Percentiles rank a stretch among this genome's conserved stretches.
Evolutionary conservation across 2,113 vertebrate species (phyloP).

Genomic region (Rhombomys opimus): DNA sequence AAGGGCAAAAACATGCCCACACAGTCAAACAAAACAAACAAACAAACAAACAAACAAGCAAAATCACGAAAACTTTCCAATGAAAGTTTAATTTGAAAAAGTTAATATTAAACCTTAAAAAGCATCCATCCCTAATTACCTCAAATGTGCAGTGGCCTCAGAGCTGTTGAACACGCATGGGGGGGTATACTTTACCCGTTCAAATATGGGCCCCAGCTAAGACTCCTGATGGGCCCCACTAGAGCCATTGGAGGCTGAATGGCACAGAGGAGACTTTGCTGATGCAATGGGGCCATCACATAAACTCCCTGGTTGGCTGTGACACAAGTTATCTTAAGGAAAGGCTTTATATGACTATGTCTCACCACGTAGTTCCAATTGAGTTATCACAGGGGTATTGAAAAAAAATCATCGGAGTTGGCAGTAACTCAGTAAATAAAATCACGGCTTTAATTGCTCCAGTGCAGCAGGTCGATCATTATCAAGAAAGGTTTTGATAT

Average conservation of each 20-base stretch:
- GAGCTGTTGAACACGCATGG: background rate
- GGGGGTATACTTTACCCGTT: background rate
- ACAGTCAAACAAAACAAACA: background rate
- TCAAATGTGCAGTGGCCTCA: background rate
- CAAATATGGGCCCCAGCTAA: conserved; percentile 39
- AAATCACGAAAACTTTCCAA: background rate
- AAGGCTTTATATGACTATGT: conserved; percentile 46
- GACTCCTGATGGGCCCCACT: conserved; percentile 35
- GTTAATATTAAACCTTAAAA: conserved; percentile 57
- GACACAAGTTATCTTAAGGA: conserved; percentile 67
- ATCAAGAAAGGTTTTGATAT: conserved; percentile 83
- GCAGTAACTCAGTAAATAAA: conserved; percentile 82
- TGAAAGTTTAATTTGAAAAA: conserved; percentile 62
- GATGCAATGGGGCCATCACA: conserved; percentile 24
- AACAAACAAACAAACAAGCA: background rate
- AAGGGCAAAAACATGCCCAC: background rate
- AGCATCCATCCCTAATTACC: conserved; percentile 54
- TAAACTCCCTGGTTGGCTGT: conserved; percentile 58
- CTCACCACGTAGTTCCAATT: conserved; percentile 72
- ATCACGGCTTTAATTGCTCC: conserved; percentile 78
- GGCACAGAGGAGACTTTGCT: background rate
- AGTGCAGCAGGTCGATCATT: conserved; percentile 80
- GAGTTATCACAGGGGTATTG: conserved; percentile 80
- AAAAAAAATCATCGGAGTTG: conserved; percentile 71
- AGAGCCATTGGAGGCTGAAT: background rate